Percentiles rank a stretch among this genome's conserved stretches.
These are phyloP conservation scores for Diaprepes abbreviatus DNA, from an alignment of 2,888 invertebrate genomes.

Conservation along the genomic window DNA sequence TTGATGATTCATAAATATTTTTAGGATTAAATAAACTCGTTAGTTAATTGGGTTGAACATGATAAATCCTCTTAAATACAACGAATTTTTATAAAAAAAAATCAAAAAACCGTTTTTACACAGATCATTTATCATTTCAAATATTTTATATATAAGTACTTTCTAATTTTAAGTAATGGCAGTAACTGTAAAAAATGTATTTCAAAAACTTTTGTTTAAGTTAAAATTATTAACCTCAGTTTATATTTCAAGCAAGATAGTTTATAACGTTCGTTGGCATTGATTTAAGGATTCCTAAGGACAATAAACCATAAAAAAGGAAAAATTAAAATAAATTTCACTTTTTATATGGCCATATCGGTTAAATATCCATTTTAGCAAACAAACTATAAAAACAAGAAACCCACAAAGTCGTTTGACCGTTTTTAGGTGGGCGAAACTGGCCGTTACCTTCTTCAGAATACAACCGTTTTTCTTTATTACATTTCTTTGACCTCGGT, in stretches of 20 bases:
- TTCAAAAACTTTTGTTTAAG: too few species aligned
- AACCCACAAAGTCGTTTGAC: constrained; percentile 32
- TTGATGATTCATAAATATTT: constrained; percentile 21
- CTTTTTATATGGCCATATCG: constrained; percentile 17
- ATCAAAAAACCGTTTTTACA: too few species aligned
- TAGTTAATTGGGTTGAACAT: too few species aligned
- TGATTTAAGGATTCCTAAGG: not conserved
- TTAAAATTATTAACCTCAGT: too few species aligned
- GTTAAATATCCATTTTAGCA: constrained; percentile 22
- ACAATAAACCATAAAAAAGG: constrained; percentile 7
- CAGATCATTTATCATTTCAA: too few species aligned
- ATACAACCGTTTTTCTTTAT: constrained; percentile 22
- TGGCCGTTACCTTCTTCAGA: constrained; percentile 31
- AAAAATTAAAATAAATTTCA: constrained; percentile 11
- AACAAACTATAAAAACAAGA: constrained; percentile 20
- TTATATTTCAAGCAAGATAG: too few species aligned
- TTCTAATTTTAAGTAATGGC: too few species aligned
- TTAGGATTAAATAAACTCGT: constrained; percentile 2
- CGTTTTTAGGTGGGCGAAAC: constrained; percentile 45
- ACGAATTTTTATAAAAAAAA: too few species aligned
- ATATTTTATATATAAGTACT: too few species aligned
- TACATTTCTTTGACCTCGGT: constrained; percentile 41
- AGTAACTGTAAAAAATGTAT: too few species aligned
- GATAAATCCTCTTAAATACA: too few species aligned
- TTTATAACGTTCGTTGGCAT: not conserved